phyloP scores from a whole-genome alignment of 2,113 vertebrate genomes.

The Gavia stellata region DNA sequence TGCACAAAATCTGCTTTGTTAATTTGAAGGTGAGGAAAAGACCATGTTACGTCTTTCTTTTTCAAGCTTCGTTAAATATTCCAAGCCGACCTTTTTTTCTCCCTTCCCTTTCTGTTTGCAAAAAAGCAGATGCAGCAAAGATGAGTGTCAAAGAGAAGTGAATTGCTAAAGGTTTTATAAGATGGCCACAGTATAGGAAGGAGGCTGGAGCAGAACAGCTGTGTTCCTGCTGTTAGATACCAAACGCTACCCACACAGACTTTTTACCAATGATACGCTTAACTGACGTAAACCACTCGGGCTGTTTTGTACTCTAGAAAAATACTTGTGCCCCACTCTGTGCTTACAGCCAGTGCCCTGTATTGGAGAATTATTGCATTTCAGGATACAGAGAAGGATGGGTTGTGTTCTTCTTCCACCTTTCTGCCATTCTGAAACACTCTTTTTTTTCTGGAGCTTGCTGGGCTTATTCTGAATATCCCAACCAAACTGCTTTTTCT shows the following conservation, averaged over 20 bases:
- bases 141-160: not conserved
- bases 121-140: constrained; percentile 35
- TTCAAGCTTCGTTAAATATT: constrained; percentile 35
- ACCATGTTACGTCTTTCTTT: not conserved
- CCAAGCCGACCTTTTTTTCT: not conserved
- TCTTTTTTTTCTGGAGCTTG: not conserved
- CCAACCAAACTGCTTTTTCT: not conserved
- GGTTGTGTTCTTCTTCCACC: not conserved
- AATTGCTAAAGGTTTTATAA: constrained; percentile 29
- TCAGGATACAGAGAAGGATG: not conserved
- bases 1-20: constrained; percentile 24
- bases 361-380: not conserved
- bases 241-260: constrained; percentile 24
- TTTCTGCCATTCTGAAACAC: not conserved
- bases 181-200: not conserved
- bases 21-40: not conserved
- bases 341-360: not conserved
- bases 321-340: not conserved
- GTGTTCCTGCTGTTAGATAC: constrained; percentile 40
- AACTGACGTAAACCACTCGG: not conserved
- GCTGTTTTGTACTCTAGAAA: not conserved
- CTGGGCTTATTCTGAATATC: not conserved
- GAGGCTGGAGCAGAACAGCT: constrained; percentile 57
- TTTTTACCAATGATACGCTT: not conserved
- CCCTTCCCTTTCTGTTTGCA: not conserved